These are phyloP conservation scores for Ciconia stormi DNA, from an alignment of 2,113 vertebrate species.

Conservation along the genomic window DNA sequence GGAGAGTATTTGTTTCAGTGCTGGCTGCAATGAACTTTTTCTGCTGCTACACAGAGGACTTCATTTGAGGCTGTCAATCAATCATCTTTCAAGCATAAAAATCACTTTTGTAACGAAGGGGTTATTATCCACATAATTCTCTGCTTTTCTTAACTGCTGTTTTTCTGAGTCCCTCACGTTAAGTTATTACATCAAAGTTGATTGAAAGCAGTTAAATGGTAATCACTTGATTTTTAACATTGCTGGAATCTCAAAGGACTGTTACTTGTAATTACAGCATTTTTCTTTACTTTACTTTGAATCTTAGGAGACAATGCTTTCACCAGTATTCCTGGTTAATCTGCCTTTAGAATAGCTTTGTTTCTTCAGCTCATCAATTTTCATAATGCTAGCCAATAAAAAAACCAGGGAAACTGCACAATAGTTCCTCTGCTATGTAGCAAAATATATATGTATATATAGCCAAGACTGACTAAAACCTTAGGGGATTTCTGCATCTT, in stretches of 20 bases:
- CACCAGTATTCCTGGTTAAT: neutral
- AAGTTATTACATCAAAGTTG: conserved; percentile 20
- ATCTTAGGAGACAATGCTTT: conserved; percentile 1
- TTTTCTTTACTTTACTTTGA: conserved; percentile 27
- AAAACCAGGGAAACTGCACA: neutral
- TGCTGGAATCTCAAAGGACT: conserved; percentile 30
- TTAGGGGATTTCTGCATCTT: neutral
- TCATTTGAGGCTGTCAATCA: neutral
- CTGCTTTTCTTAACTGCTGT: conserved; percentile 17
- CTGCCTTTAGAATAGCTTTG: conserved; percentile 21
- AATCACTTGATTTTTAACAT: conserved; percentile 44
- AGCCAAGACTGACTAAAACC: neutral
- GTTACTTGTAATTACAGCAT: conserved; percentile 53
- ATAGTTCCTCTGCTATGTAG: neutral
- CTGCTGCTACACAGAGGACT: neutral
- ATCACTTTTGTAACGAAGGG: neutral
- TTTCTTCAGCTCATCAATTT: conserved; percentile 39
- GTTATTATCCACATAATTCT: conserved; percentile 10
- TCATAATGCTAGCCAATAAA: neutral
- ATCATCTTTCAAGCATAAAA: neutral
- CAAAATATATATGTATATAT: neutral
- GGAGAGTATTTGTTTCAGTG: neutral
- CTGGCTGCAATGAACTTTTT: neutral
- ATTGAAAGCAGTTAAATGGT: conserved; percentile 58
- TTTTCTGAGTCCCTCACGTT: neutral